Evolutionary conservation across 1,140 invertebrate genomes (phyloP), one percentile per base, ranked within the genome.

Genomic region (Bombus sylvicola): DNA sequence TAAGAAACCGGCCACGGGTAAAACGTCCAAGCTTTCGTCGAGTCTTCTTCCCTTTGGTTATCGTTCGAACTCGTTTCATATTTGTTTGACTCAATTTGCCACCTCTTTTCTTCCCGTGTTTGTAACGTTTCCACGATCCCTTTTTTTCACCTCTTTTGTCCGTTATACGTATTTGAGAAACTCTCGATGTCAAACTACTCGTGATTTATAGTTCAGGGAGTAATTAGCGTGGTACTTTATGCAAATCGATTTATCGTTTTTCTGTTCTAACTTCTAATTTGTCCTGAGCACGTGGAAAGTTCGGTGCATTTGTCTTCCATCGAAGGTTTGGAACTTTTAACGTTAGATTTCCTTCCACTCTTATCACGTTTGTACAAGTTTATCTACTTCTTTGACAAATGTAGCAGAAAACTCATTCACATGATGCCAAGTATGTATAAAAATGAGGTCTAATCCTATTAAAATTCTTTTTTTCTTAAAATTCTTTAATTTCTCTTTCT

Each of bases 51-150:
- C 31, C 10, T 8, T 25, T 25, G 18, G 66, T 69, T 69, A 25
- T 57, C 41, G 66, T 22, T 72, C 28, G 2, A 18, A 2, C 28
- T 81, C 79, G 79, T 53, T 69, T 39, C 9, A 12, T 4, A 39
- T 53, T 22, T 47, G 22, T 68, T 80, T 47, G 22, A 80, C 41
- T 80, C 31, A 37, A 69, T 80, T 80, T 66, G 31, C 12, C 62
- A 68, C 25, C 37, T n/a, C 31, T 68, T 34, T 68, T 22, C 66
- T 68, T 34, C 28, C n/a, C 13, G 1, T 31, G 1, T 66, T 66
- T 18, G 13, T 18, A 10, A 18, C 64, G 12, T 66, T 66, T 66
- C 28, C 62, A 6, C n/a, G 10, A 66, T 66, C 15, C n/a, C 6
- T 66, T 18, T 31, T 13, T 18, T 31, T 22, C 47, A 22, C 47